Evolutionary conservation across 1,140 invertebrate genomes (phyloP).

Genomic region (Cepaea nemoralis): DNA sequence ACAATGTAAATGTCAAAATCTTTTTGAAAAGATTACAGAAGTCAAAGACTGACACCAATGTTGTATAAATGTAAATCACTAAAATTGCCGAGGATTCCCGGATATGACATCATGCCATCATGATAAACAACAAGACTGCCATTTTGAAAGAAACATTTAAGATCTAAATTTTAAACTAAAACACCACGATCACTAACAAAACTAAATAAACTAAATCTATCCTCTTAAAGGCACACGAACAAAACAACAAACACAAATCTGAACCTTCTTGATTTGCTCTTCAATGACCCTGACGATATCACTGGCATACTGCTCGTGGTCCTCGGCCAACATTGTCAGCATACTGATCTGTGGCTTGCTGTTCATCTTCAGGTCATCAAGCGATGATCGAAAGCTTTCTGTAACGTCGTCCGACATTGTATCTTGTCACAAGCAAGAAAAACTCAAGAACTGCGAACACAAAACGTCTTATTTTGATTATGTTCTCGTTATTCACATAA

Average conservation of each 20-base stretch:
- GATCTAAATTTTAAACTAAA: too few species aligned
- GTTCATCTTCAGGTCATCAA: slow-evolving; percentile 90
- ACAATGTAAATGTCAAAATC: too few species aligned
- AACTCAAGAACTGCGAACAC: slow-evolving; percentile 10
- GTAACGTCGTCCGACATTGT: slow-evolving; percentile 72
- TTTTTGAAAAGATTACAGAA: too few species aligned
- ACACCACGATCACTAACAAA: too few species aligned
- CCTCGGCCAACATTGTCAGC: slow-evolving; percentile 96
- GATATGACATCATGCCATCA: too few species aligned
- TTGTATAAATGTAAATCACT: too few species aligned
- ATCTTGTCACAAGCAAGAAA: slow-evolving; percentile 40
- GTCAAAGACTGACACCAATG: too few species aligned
- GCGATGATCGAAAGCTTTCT: slow-evolving; percentile 80
- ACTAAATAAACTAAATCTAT: too few species aligned
- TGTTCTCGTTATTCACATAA: neutral
- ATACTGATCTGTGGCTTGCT: slow-evolving; percentile 97
- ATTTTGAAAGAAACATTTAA: too few species aligned
- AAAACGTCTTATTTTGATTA: neutral
- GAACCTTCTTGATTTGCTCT: slow-evolving; percentile 91
- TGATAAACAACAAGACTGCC: too few species aligned
- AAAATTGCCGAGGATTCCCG: too few species aligned
- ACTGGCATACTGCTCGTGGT: slow-evolving; percentile 86
- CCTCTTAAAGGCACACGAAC: slow-evolving; percentile 74
- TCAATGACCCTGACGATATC: slow-evolving; percentile 94
- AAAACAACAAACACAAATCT: slow-evolving; percentile 49